These are phyloP conservation scores for Nettapus auritus DNA, from an alignment of 2,113 vertebrate species.

Conservation along the genomic window DNA sequence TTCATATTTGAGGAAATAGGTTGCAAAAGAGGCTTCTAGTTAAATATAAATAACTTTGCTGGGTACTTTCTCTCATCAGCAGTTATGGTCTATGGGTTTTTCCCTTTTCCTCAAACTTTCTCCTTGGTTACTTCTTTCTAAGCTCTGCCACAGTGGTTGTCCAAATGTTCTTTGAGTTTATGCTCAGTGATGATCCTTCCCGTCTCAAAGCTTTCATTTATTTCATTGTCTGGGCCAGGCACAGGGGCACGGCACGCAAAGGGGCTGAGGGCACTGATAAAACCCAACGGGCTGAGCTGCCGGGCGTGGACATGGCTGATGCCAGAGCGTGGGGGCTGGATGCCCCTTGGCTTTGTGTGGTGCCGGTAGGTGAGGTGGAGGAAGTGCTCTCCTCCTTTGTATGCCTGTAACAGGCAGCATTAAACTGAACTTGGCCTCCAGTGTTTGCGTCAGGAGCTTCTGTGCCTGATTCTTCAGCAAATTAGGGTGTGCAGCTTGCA, in stretches of 20 bases:
- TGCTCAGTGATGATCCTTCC: too few relatives aligned
- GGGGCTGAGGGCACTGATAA: background rate
- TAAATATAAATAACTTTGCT: background rate
- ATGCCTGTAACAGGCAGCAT: background rate
- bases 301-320: background rate
- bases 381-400: background rate
- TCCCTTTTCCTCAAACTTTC: background rate
- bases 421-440: background rate
- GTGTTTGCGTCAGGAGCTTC: background rate
- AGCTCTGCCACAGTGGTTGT: background rate
- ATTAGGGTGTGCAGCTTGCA: background rate
- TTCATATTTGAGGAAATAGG: background rate
- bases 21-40: background rate
- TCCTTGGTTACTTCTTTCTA: background rate
- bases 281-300: background rate
- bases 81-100: background rate
- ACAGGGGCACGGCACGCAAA: fast-evolving
- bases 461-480: background rate
- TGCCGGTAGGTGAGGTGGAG: background rate
- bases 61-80: background rate
- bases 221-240: too few relatives aligned
- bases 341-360: background rate
- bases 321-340: too few relatives aligned
- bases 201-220: background rate
- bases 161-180: background rate